phyloP scores from a whole-genome alignment of 2,888 invertebrate species.

The Iphiclides podalirius region DNA sequence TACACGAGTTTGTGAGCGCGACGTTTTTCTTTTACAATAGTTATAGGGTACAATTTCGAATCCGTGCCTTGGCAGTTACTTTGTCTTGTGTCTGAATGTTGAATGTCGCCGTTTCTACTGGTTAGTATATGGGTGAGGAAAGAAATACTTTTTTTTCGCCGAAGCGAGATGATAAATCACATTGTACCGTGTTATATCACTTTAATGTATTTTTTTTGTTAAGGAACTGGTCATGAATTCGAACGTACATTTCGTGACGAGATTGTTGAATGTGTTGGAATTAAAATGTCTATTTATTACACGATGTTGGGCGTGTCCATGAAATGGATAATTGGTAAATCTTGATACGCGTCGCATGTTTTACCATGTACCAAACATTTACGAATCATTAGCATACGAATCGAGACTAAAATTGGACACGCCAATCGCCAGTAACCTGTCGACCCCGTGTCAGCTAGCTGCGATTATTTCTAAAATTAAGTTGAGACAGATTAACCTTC shows the following conservation, averaged over 20 bases:
- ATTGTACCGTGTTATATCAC: constrained; percentile 10
- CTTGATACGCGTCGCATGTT: constrained; percentile 29
- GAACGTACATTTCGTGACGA: constrained; percentile 19
- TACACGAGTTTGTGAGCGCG: constrained; percentile 20
- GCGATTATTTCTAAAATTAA: constrained; percentile 9
- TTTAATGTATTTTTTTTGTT: constrained; percentile 11
- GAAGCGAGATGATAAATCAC: constrained; percentile 17
- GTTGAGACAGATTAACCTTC: background rate
- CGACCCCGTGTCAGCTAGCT: constrained; percentile 31
- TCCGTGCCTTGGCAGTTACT: constrained; percentile 27
- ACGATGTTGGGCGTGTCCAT: too few species aligned
- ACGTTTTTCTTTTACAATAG: constrained; percentile 23
- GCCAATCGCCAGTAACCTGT: constrained; percentile 48
- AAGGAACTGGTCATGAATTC: constrained; percentile 7
- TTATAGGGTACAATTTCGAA: constrained; percentile 24
- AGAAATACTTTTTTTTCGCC: constrained; percentile 25
- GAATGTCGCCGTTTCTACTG: constrained; percentile 33
- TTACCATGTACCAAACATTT: constrained; percentile 37
- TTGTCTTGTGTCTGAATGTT: constrained; percentile 36
- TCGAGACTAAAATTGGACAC: constrained; percentile 45
- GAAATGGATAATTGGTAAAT: constrained; percentile 26
- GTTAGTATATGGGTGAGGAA: constrained; percentile 22
- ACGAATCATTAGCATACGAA: constrained; percentile 35
- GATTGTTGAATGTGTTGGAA: constrained; percentile 3
- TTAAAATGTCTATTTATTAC: too few species aligned